Base-by-base conservation (phyloP, 2,888 invertebrate species). In the Seira ritae region DNA sequence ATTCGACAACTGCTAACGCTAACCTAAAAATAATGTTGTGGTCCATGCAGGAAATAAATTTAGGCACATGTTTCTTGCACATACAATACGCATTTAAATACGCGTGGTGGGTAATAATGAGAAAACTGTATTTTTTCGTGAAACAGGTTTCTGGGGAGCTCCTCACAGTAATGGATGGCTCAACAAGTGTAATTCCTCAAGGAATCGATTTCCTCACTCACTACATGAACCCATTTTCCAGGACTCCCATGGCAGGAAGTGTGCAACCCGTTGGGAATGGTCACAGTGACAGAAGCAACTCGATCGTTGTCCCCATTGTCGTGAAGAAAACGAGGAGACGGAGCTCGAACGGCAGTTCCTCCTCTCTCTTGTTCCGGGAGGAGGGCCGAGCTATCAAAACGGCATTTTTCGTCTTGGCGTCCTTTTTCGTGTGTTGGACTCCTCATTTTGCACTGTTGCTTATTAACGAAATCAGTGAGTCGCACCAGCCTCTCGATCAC, bases 301-400 rank as follows among this genome's bases (percentile, higher is more conserved):
- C 67, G 10, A 74, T 84, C 3, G 78, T 87, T 42, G 85, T 87
- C 8, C 86, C 88, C 2, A 72, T 86, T 15, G 82, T 85, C 2
- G 84, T 77, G 23, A 87, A 88, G 55, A 85, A 87, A 37, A 81
- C 89, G n/a, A 89, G 91, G 19, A 88, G 91, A 23, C 90, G 91
- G 20, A 91, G 91, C 74, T 90, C 91, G 15, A 91, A 91, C 60
- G 90, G 91, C n/a, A 91, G 91, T 78, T 90, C 91, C 74, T 91
- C 91, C 1, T 90, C 91, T 1, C 90, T 91, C 80, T 90, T 91
- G 87, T 91, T 92, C 87, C 90, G 92, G 1, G 92, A 92, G 86
- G 92, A 92, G 88, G 92, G 92, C 86, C 90, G 92, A 76, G 92
- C 92, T 0, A 92, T 92, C 23, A 91, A 92, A 84, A 92, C 92